Evolutionary conservation across 2,888 invertebrate species (phyloP), one percentile per base, ranked within the genome.

Genomic region (Drosophila ustulata): DNA sequence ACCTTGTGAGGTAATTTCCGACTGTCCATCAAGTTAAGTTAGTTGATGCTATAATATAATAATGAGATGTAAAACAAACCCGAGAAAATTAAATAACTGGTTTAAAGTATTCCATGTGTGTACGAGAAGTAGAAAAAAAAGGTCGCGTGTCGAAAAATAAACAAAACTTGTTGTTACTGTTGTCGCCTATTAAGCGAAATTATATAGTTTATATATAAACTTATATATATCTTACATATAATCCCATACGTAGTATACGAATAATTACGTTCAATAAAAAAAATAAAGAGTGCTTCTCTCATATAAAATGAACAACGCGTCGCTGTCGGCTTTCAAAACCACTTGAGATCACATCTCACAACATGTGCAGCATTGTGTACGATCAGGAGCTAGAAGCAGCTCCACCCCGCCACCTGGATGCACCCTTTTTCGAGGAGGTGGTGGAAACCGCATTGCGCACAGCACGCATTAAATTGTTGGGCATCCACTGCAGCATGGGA

Each of bases 391-490:
- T 90, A 6, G 11, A 45, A 25, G 66, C 9, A 4, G 25, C 74
- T 32, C 71, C 66, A 4, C 87, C 89, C 3, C 65, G 67, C 11
- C 78, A 91, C 57, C 73, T 91, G 37, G 71, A 86, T 68, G 66
- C 71, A 3, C 55, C 70, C 4, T 91, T 92, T 45, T 91, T 91
- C 55, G 75, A 75, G 41, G 89, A 90, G 49, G 80, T 86, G 5
- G 64, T 91, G 9, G 88, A 89, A 64, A 89, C 88, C 43, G 90
- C 89, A 3, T 47, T 91, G 25, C 72, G 82, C 0, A 71, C 75
- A 0, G 64, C 76, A 6, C 65, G 80, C n/a, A 63, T 87, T 0
- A 37, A 77, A 37, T 53, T 90, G 0, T 5, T 66, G 18, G 59
- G 59, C 3, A 74, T 90, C 0, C 49, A 83, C 23, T 68, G 88